Evolutionary conservation across 2,797 vertebrate species (phyloP), one percentile per base, ranked within the genome.

Genomic region (Oreortyx pictus): DNA sequence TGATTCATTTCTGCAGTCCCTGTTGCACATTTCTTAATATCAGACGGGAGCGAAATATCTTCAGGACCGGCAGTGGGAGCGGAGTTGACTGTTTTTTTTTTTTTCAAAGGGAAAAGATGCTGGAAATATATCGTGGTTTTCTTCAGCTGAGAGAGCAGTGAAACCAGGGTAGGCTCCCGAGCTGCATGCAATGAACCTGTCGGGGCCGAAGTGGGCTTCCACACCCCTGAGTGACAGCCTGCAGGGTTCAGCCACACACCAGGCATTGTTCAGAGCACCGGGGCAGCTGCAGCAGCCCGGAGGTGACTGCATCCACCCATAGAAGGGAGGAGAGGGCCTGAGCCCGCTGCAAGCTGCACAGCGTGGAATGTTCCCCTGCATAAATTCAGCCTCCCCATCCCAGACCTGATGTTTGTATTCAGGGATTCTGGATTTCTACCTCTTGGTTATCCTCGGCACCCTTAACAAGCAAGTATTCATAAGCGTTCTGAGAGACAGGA

Each of bases 31-130:
- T 95, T 93, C 91, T 82, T 93, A 93, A 95, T 95, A 94, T 91
- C 79, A 92, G 87, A 86, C 80, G 83, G 14, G 31, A 93, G 81
- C 68, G 82, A 96, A 93, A 94, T 95, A 91, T 90, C 77, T 94
- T 92, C 82, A 82, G 78, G 68, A 94, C 85, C 77, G 19, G 13
- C 35, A 88, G 64, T 49, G 79, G 81, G 80, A 88, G 59, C 84
- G 39, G 60, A 91, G 57, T 80, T 79, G 89, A 90, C 86, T 95
- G 37, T 71, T 92, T 92, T 91, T 95, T 88, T 64, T 71, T 92
- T 92, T 91, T 95, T 88, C 67, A 65, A 86, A 71, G 41, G 54
- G 82, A 74, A 91, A 82, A 62, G 43, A 33, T 84, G 47, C 43
- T 86, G 46, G 35, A 77, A 92, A 82, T 59, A 80, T 0, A 25